Evolutionary conservation across 1,140 invertebrate species (phyloP).

Genomic region (Atta cephalotes): DNA sequence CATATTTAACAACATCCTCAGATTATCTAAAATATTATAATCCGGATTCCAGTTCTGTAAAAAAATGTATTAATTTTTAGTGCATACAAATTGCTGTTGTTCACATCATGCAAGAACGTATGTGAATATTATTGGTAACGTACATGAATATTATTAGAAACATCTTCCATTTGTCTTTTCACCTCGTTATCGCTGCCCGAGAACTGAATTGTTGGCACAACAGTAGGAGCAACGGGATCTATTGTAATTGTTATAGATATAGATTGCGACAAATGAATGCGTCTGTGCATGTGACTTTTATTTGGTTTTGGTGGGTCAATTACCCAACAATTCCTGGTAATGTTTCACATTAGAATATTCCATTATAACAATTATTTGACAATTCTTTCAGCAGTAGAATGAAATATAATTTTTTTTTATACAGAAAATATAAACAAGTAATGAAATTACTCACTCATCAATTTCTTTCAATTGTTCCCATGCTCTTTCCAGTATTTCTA

Average conservation of each 20-base stretch:
- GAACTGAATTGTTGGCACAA: slow-evolving; percentile 82
- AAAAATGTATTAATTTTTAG: slow-evolving; percentile 20
- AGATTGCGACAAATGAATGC: slow-evolving; percentile 80
- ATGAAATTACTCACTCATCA: slow-evolving; percentile 75
- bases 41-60: slow-evolving; percentile 82
- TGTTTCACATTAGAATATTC: slow-evolving; percentile 14
- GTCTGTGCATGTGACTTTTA: slow-evolving; percentile 81
- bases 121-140: slow-evolving; percentile 73
- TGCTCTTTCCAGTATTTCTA: slow-evolving; percentile 74
- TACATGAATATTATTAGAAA: slow-evolving; percentile 78
- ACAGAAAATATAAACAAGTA: background rate
- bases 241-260: slow-evolving; percentile 81
- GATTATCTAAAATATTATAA: slow-evolving; percentile 78
- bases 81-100: slow-evolving; percentile 1
- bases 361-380: background rate
- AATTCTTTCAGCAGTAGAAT: background rate
- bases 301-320: slow-evolving; percentile 81
- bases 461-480: slow-evolving; percentile 80
- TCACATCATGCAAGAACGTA: slow-evolving; percentile 40
- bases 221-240: slow-evolving; percentile 76
- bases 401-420: background rate
- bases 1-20: slow-evolving; percentile 78
- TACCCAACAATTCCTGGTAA: slow-evolving; percentile 80
- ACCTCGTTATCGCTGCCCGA: slow-evolving; percentile 81
- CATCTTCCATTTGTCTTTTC: slow-evolving; percentile 72